Evolutionary conservation across 1,140 invertebrate genomes (phyloP), one percentile per base, ranked within the genome.

Genomic region (Trissolcus basalis): DNA sequence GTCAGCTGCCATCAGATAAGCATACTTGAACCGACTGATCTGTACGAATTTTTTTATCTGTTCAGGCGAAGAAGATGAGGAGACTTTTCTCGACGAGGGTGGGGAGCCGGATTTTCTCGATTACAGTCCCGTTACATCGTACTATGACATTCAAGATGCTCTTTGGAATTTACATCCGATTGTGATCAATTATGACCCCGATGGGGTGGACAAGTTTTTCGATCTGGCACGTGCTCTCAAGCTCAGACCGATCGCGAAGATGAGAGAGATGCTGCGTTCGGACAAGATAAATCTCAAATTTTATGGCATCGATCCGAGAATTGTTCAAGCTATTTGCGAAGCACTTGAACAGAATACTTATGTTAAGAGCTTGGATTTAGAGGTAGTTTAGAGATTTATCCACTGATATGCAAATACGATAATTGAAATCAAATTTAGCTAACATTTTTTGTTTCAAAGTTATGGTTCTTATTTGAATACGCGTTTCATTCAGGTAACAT

Each of bases 231-330:
- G 78, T 13, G 10, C 14, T n/a, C 53, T 79, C 16, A 65, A 61
- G 19, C 32, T 86, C 0, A 63, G 54, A 11, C 74, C 84, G 4
- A 85, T 87, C 43, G n/a, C 44, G 41, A 69, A 58, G 1, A 32
- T 88, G 27, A 60, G 41, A 14, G 11, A 83, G 0, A 82, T 85
- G 78, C 59, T 88, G 0, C 9, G 49, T 19, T 79, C 70, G 0
- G 77, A 86, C 41, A 55, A 72, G 44, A 49, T 88, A 12, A 75
- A 83, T 82, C 72, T 88, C 10, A 70, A 64, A 19, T 89, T 85
- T 71, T 90, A 89, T 19, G 83, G 87, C 0, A 41, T 90, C 0
- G 81, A 89, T 72, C 81, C 87, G 5, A 70, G 67, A 45, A 77
- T 85, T n/a, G 64, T 90, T 4, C 70, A 79, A 68, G 81, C 80